Conservation (phyloP, 92 coral and sea anemone genomes). For the Zoanthus solanderi region DNA sequence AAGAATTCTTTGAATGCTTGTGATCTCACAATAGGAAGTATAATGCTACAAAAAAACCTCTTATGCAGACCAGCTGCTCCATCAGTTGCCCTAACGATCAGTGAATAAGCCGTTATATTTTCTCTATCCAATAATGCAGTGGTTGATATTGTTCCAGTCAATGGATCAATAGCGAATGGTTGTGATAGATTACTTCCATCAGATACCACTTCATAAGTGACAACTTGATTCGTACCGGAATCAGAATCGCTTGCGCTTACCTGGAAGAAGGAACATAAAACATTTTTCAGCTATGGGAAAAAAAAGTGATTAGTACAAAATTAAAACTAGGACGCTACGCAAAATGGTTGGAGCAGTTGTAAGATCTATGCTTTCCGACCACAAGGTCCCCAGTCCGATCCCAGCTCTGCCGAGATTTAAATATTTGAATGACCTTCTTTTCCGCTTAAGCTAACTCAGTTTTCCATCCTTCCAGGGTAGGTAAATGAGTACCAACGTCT, state of each 20-base stretch:
- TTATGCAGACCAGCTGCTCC: slow-evolving; percentile 11
- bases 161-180: slow-evolving; percentile 54
- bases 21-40: no score
- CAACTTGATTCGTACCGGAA: slow-evolving; percentile 51
- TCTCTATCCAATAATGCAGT: slow-evolving; percentile 72
- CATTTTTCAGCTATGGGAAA: background rate
- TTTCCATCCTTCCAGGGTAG: no score
- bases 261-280: slow-evolving; percentile 20
- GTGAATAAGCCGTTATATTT: slow-evolving; percentile 48
- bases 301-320: background rate
- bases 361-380: no score
- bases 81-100: slow-evolving; percentile 69
- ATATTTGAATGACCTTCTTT: no score
- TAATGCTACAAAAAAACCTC: slow-evolving; percentile 12
- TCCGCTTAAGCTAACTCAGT: no score
- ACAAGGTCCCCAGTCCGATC: no score
- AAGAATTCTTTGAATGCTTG: no score
- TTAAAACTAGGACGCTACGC: background rate
- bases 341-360: no score
- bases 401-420: no score
- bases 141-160: slow-evolving; percentile 70
- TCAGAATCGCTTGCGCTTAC: slow-evolving; percentile 72
- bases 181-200: slow-evolving; percentile 19
- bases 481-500: no score
- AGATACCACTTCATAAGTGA: slow-evolving; percentile 50